phyloP scores from a whole-genome alignment of 2,888 invertebrate species.

The Nemotelus pantherinus region DNA sequence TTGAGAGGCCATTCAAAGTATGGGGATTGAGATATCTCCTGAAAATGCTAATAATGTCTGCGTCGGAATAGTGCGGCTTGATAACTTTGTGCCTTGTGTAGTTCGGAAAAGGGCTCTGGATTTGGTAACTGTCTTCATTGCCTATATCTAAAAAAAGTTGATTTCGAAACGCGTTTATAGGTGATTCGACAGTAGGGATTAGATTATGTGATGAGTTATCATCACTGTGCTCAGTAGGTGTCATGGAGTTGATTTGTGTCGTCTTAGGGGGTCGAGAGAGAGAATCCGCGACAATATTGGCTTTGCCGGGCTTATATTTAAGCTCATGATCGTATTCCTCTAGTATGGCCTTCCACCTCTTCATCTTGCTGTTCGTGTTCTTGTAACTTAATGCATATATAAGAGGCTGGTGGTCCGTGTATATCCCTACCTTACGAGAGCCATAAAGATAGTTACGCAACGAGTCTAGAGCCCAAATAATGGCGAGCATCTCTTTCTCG shows the following conservation, averaged over 20 bases:
- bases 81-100: slow-evolving; percentile 6
- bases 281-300: slow-evolving; percentile 47
- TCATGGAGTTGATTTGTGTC: slow-evolving; percentile 16
- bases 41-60: slow-evolving; percentile 14
- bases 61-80: slow-evolving; percentile 1
- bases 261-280: slow-evolving; percentile 43
- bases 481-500: slow-evolving; percentile 41
- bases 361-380: slow-evolving; percentile 50
- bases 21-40: slow-evolving; percentile 30
- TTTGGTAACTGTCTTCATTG: slow-evolving; percentile 16
- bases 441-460: slow-evolving; percentile 21
- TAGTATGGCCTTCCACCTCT: slow-evolving; percentile 49
- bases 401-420: slow-evolving; percentile 30
- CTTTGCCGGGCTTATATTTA: slow-evolving; percentile 44
- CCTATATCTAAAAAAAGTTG: slow-evolving; percentile 13
- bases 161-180: slow-evolving; percentile 26
- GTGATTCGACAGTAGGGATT: slow-evolving; percentile 17
- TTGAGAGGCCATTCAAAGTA: slow-evolving; percentile 41
- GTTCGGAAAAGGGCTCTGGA: neutral
- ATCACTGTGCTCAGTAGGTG: slow-evolving; percentile 11
- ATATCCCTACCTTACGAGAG: slow-evolving; percentile 14
- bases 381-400: slow-evolving; percentile 51
- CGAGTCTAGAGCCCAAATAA: slow-evolving; percentile 23
- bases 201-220: slow-evolving; percentile 26
- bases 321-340: slow-evolving; percentile 46